Percentiles rank a stretch among this genome's conserved stretches.
Evolutionary conservation across 2,888 invertebrate genomes (phyloP).

Genomic region (Ischnus inquisitorius): DNA sequence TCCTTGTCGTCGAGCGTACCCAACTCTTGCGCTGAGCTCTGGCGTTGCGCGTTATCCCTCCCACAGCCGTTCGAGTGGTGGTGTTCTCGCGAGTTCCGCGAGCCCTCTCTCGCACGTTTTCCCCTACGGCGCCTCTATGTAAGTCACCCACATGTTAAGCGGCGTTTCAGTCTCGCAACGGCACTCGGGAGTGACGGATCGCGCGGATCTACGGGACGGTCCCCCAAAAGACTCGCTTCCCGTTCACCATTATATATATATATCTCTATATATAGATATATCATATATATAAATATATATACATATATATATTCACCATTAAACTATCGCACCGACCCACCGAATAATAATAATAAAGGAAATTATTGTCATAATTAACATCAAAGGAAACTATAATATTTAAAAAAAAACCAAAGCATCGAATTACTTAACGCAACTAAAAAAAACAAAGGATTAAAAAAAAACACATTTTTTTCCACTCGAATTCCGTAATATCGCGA

Average conservation of each 20-base stretch:
- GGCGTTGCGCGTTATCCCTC: slow-evolving; percentile 3
- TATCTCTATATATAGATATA: no score
- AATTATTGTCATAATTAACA: background rate
- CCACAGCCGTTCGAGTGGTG: slow-evolving; percentile 25
- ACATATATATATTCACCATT: background rate
- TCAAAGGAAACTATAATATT: background rate
- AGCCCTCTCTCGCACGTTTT: slow-evolving; percentile 14
- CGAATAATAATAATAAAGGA: background rate
- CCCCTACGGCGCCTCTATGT: slow-evolving; percentile 78
- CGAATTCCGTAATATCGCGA: background rate
- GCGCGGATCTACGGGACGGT: slow-evolving; percentile 26
- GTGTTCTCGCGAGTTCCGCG: slow-evolving; percentile 38
- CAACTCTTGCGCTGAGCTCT: slow-evolving; percentile 3
- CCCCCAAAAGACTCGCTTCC: background rate
- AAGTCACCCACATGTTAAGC: slow-evolving; percentile 84
- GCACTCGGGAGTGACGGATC: slow-evolving; percentile 80
- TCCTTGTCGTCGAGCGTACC: background rate
- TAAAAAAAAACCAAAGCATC: background rate
- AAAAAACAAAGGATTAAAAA: background rate
- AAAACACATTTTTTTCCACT: background rate
- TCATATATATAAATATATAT: no score
- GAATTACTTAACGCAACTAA: background rate
- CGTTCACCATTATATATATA: background rate
- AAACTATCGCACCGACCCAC: background rate
- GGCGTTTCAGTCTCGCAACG: slow-evolving; percentile 84